These are phyloP conservation scores for Blennius ocellaris DNA, from an alignment of 2,113 vertebrate genomes.

Conservation along the genomic window DNA sequence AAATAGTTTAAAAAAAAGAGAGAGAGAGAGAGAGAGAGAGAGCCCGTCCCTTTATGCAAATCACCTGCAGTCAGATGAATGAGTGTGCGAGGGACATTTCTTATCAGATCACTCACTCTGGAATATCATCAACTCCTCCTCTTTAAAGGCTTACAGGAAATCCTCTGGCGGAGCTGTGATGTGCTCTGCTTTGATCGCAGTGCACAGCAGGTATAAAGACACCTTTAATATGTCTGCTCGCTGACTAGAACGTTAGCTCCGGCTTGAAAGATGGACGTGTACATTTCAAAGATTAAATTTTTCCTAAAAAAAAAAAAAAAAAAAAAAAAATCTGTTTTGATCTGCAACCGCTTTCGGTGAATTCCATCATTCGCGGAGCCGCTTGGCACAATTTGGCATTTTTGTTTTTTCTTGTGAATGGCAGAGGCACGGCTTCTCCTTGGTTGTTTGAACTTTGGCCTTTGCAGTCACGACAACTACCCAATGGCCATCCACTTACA, in stretches of 20 bases:
- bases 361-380: background rate
- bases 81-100: slow-evolving; percentile 10
- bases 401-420: background rate
- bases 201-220: background rate
- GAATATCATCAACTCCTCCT: slow-evolving; percentile 12
- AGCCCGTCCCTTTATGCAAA: slow-evolving; percentile 30
- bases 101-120: slow-evolving; percentile 43
- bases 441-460: slow-evolving; percentile 57
- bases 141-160: slow-evolving; percentile 31
- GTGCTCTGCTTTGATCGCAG: slow-evolving; percentile 28
- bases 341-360: background rate
- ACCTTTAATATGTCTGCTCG: background rate
- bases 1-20: too few relatives aligned
- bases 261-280: background rate
- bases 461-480: slow-evolving; percentile 60
- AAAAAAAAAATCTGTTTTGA: background rate
- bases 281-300: background rate
- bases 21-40: too few relatives aligned
- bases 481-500: slow-evolving; percentile 55
- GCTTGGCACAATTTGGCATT: background rate
- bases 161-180: slow-evolving; percentile 7
- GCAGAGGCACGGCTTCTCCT: background rate
- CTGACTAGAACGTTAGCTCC: background rate
- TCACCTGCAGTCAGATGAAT: slow-evolving; percentile 27
- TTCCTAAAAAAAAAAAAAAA: too few relatives aligned